phyloP scores from a whole-genome alignment of 2,888 invertebrate genomes.

The Nipponacmea schrenckii region DNA sequence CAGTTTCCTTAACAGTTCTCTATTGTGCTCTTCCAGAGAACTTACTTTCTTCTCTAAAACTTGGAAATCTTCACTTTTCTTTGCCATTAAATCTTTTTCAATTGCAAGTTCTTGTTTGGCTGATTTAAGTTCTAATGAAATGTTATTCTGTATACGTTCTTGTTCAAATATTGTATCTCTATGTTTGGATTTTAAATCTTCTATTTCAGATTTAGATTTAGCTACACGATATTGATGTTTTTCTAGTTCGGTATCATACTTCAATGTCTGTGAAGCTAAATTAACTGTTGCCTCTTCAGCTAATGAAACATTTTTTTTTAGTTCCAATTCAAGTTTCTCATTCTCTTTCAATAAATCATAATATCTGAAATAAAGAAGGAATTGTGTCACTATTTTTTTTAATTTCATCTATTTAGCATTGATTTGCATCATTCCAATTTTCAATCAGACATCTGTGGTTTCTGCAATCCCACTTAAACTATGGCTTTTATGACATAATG shows the following conservation, averaged over 20 bases:
- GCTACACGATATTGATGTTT: too few relatives aligned
- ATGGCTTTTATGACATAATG: too few relatives aligned
- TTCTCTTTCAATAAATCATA: slow-evolving; percentile 44
- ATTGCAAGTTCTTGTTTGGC: slow-evolving; percentile 22
- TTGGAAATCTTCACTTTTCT: slow-evolving; percentile 26
- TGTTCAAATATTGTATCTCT: not conserved
- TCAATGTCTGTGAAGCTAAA: too few relatives aligned
- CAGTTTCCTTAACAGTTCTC: slow-evolving; percentile 30
- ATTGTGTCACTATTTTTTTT: too few relatives aligned
- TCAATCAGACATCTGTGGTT: too few relatives aligned
- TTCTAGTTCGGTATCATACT: too few relatives aligned
- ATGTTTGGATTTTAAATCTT: not conserved
- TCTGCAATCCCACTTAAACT: too few relatives aligned
- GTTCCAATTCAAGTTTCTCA: slow-evolving; percentile 29
- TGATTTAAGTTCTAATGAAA: slow-evolving; percentile 11
- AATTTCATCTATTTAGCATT: too few relatives aligned
- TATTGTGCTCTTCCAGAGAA: slow-evolving; percentile 30
- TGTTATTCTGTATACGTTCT: not conserved
- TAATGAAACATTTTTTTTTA: too few relatives aligned
- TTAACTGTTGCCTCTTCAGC: too few relatives aligned
- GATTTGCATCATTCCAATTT: too few relatives aligned
- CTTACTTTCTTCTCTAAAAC: slow-evolving; percentile 26
- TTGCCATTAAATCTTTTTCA: slow-evolving; percentile 16
- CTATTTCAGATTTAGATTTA: not conserved
- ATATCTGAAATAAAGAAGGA: slow-evolving; percentile 40